Evolutionary conservation across 2,797 vertebrate genomes (phyloP).

Genomic region (Acanthiza pusilla): DNA sequence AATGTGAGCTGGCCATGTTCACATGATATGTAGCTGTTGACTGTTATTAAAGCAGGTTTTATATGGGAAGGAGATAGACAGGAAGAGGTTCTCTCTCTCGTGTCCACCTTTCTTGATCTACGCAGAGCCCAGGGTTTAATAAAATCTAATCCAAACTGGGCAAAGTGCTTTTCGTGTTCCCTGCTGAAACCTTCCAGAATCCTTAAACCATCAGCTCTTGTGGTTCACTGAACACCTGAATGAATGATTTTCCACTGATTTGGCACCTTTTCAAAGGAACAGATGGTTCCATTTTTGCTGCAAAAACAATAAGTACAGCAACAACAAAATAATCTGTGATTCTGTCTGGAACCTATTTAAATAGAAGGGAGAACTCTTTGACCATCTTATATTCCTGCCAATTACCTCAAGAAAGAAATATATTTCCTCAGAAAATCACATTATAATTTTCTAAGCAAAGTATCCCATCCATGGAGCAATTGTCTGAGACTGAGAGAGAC

Average conservation of each 20-base stretch:
- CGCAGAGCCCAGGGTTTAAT: background rate
- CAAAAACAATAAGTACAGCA: constrained; percentile 28
- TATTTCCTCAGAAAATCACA: background rate
- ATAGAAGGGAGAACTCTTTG: background rate
- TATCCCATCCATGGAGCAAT: background rate
- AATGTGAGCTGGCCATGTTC: background rate
- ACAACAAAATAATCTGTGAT: background rate
- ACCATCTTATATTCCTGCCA: background rate
- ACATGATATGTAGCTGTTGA: background rate
- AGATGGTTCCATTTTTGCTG: constrained; percentile 9
- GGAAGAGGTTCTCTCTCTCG: background rate
- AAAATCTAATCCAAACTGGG: background rate
- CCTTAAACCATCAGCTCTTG: constrained; percentile 6
- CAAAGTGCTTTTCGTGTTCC: background rate
- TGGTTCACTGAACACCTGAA: constrained; percentile 6
- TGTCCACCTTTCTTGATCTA: background rate
- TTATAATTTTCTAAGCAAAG: constrained; percentile 7
- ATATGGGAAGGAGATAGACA: background rate
- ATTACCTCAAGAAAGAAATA: background rate
- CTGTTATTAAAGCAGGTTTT: background rate
- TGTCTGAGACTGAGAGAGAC: background rate
- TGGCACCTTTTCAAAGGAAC: constrained; percentile 38
- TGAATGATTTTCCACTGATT: constrained; percentile 20
- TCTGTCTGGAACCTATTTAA: background rate
- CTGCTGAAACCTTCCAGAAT: background rate